A percentile compares a stretch with the other conserved stretches of the same genome.
Evolutionary conservation across 2,797 vertebrate genomes (phyloP).

Genomic region (Mallotus villosus): DNA sequence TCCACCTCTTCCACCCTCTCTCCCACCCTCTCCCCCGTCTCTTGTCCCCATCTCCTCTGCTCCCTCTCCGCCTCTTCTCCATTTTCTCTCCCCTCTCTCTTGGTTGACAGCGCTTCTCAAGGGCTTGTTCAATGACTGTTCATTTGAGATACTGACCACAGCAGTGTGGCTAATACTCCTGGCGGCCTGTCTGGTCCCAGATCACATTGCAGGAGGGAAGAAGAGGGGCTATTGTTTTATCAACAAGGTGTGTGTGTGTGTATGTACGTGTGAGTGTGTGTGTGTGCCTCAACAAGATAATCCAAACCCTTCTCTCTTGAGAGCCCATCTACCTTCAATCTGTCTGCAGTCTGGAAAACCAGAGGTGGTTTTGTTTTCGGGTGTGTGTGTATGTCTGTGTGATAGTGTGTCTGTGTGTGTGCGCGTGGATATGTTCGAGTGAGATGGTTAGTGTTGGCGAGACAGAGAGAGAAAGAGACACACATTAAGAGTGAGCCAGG

Average conservation of each 20-base stretch:
- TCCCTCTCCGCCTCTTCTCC: background rate
- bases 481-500: background rate
- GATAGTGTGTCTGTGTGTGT: background rate
- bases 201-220: conserved; percentile 32
- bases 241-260: conserved; percentile 10
- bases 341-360: background rate
- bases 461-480: background rate
- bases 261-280: background rate
- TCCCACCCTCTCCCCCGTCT: background rate
- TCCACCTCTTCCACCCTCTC: background rate
- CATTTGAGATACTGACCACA: conserved; percentile 20
- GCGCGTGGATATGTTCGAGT: background rate
- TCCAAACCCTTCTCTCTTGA: background rate
- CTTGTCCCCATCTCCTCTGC: background rate
- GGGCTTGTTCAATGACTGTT: conserved; percentile 25
- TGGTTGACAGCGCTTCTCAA: background rate
- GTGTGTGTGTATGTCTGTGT: background rate
- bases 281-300: background rate
- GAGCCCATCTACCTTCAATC: background rate
- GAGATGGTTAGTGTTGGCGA: background rate
- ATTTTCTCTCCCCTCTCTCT: background rate
- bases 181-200: conserved; percentile 33
- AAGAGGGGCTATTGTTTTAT: conserved; percentile 38
- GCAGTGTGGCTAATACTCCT: conserved; percentile 32
- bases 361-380: background rate